Evolutionary conservation across 37 sponge, comb jelly and placozoan species (phyloP), one percentile per base, ranked within the genome.

Genomic region (Spongia lamella): DNA sequence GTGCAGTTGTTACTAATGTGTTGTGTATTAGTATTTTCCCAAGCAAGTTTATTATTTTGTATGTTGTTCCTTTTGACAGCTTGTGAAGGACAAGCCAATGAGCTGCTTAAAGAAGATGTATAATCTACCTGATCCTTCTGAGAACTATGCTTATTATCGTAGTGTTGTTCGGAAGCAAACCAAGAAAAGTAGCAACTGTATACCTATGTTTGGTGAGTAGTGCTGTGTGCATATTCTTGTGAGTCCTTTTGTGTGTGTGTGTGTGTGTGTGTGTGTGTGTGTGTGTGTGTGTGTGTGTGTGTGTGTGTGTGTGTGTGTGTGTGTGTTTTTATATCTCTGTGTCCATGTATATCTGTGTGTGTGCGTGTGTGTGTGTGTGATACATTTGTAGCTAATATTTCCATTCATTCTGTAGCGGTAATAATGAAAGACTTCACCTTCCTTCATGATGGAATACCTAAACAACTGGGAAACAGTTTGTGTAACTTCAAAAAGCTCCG

Each of bases 401-500:
- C n/a, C n/a, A n/a, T n/a, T n/a, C n/a, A n/a, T n/a, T n/a, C n/a
- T n/a, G n/a, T n/a, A 91, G 92, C 80, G 74, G 85, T 92, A 22
- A 87, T 70, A 56, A 75, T 92, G 71, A 75, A 87, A 49, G 93
- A 92, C 38, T 65, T 92, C 22, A 81, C 79, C 5, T 72, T 87
- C n/a, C 67, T 86, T 47, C 87, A 92, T 59, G 82, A 87, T 56
- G 90, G 86, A 24, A 88, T 75, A 39, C 64, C 80, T 0, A 87
- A 83, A 65, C 57, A 34, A 21, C 73, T 92, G 9, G 82, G 73
- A 57, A 87, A 92, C 60, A 89, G 93, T 53, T 70, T 92, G 4
- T 40, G 78, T n/a, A 92, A 92, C 58, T 92, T 92, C 78, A 71
- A 88, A 15, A 92, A 92, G 65, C 65, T 92, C n/a, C 75, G 93